Evolutionary conservation across 1,140 invertebrate genomes (phyloP).

Genomic region (Diachasma alloeum): DNA sequence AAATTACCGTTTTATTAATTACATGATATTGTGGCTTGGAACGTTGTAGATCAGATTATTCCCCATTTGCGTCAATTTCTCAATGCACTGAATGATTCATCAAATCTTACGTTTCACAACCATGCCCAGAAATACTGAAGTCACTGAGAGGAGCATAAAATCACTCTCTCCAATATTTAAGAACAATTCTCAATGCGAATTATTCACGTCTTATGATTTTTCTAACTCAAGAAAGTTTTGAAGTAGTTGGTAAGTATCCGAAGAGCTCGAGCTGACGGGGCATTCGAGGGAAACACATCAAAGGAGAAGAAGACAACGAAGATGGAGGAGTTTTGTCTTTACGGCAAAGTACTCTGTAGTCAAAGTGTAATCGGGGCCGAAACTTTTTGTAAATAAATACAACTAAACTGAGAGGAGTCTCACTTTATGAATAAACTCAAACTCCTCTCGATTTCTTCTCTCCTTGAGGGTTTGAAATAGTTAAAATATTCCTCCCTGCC

Average conservation of each 20-base stretch:
- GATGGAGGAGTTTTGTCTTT: neutral
- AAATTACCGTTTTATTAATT: neutral
- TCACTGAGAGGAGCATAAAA: neutral
- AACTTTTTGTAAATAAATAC: neutral
- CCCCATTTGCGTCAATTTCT: neutral
- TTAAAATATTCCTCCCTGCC: no score
- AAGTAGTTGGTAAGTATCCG: neutral
- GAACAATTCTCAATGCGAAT: neutral
- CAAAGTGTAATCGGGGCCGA: neutral
- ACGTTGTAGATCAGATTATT: neutral
- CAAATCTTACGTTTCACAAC: neutral
- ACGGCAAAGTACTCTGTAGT: neutral
- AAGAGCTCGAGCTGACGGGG: neutral
- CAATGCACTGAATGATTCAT: neutral
- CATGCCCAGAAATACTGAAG: neutral
- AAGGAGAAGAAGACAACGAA: neutral
- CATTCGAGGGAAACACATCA: neutral
- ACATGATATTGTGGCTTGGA: neutral
- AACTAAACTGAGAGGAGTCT: neutral
- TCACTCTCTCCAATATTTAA: neutral
- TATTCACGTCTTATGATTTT: neutral
- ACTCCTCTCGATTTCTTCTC: no score
- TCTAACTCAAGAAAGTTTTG: neutral
- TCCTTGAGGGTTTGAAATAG: no score
- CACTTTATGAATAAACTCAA: neutral